Conservation (phyloP, 2,888 invertebrate species). For the Megastigmus dorsalis region DNA sequence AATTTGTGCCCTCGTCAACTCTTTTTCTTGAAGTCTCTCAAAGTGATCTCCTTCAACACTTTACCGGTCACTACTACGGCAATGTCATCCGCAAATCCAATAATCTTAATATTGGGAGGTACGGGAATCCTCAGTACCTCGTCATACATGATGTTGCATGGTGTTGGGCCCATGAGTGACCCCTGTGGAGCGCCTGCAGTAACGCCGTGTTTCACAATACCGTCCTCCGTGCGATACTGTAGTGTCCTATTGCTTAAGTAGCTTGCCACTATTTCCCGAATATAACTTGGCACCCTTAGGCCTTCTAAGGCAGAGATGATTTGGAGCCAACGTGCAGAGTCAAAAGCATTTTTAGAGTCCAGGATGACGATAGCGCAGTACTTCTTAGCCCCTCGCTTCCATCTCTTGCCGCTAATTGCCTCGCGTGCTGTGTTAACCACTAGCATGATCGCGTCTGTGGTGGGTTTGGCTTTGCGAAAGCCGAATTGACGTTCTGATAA, state of each 20-base stretch:
- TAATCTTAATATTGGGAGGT: neutral
- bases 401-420: conserved; percentile 25
- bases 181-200: too few relatives aligned
- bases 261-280: conserved; percentile 49
- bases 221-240: neutral
- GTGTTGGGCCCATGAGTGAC: too few relatives aligned
- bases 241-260: conserved; percentile 47
- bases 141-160: conserved; percentile 28
- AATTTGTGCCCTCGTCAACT: neutral
- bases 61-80: neutral
- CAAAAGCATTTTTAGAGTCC: too few relatives aligned
- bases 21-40: neutral
- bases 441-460: neutral
- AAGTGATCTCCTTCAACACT: too few relatives aligned
- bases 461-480: too few relatives aligned
- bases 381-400: conserved; percentile 18
- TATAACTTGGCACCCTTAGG: conserved; percentile 47
- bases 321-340: too few relatives aligned
- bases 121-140: conserved; percentile 54
- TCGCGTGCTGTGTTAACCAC: conserved; percentile 28
- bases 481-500: too few relatives aligned
- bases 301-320: conserved; percentile 49
- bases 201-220: too few relatives aligned
- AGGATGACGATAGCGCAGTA: too few relatives aligned
- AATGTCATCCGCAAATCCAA: conserved; percentile 4